Conservation (phyloP, 2,797 vertebrate species). For the Alectoris magna region DNA sequence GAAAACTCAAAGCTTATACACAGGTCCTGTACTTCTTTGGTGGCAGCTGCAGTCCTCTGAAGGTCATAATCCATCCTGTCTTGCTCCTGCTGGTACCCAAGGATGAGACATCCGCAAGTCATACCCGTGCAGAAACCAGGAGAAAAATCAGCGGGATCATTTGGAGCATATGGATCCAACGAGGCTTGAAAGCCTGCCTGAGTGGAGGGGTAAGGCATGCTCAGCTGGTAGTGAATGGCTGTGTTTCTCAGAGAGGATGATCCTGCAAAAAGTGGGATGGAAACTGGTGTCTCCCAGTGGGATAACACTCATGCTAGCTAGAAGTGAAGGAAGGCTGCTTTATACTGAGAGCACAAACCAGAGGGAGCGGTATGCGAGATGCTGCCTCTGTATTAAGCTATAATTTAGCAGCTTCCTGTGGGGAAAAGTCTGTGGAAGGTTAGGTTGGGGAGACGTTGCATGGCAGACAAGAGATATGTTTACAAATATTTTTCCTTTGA, state of each 20-base stretch:
- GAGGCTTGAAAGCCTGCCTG: conserved; percentile 4
- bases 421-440: background rate
- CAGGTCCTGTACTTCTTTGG: background rate
- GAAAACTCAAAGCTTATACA: background rate
- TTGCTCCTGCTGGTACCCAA: background rate
- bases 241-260: background rate
- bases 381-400: background rate
- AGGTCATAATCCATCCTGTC: background rate
- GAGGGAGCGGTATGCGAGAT: background rate
- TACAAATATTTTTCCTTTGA: background rate
- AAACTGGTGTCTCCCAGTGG: background rate
- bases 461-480: background rate
- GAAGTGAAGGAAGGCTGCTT: background rate
- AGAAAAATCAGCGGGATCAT: background rate
- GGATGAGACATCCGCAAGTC: background rate
- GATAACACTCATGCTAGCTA: background rate
- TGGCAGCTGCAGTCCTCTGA: background rate
- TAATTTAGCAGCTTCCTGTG: background rate
- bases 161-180: background rate
- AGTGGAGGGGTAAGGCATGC: background rate
- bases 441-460: background rate
- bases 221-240: accelerated
- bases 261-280: background rate
- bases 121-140: background rate
- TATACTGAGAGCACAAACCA: background rate